Evolutionary conservation across 2,113 vertebrate genomes (phyloP), one percentile per base, ranked within the genome.

Genomic region (Opisthocomus hoazin): DNA sequence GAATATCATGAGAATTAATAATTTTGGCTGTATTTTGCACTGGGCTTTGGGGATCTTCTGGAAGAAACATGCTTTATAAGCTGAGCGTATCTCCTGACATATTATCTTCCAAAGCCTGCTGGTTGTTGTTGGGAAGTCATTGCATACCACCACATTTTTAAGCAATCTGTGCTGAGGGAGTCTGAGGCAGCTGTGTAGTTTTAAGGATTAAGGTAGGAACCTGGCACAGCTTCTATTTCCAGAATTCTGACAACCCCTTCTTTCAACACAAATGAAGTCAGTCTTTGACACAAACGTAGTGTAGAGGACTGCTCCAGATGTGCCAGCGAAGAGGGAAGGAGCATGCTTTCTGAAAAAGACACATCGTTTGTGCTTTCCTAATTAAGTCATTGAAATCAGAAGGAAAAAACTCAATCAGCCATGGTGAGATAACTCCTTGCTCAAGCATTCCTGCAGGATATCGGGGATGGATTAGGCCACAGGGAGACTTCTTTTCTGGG

Each of bases 251-350:
- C 87, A 94, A 43, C 61, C 30, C 12, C 74, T 89, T 83, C 94
- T 95, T 96, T 96, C 95, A 97, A 87, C 95, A 93, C 81, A 94
- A 85, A 92, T 95, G 89, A 94, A 94, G 87, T 91, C 92, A 89
- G 85, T 87, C 70, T 76, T 74, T 93, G 81, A 95, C 93, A 93
- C 61, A 82, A 82, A 84, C 2, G 11, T 29, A 51, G 50, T 46
- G 57, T 65, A 61, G 56, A 94, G 54, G 61, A 73, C 70, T 87
- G 46, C 24, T 87, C 53, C 70, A 95, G 74, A 82, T 87, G 87
- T 92, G 89, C 89, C 93, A 91, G 74, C 21, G 46, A 78, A 84
- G 65, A 89, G 46, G 41, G 51, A 93, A 94, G 74, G 50, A 57
- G 23, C 41, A 27, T 34, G 41, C 29, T 86, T 85, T 83, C 81